Percentiles rank a stretch among this genome's conserved stretches.
Evolutionary conservation across 1,140 invertebrate species (phyloP).

Genomic region (Cydia pomonella): DNA sequence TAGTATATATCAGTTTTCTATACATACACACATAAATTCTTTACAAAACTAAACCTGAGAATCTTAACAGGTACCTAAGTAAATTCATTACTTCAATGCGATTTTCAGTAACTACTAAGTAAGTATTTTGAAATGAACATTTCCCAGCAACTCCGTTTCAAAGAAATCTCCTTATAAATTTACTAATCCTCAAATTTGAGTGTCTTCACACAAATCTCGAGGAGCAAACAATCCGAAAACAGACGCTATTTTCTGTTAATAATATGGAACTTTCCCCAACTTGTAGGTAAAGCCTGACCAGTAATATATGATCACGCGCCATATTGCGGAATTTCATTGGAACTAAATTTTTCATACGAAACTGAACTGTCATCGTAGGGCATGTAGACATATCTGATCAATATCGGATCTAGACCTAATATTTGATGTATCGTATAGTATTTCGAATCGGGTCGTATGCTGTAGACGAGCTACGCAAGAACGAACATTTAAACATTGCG

Average conservation of each 20-base stretch:
- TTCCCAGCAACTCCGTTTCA: not conserved
- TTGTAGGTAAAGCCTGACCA: too few relatives aligned
- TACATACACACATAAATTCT: not conserved
- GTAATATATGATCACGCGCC: too few relatives aligned
- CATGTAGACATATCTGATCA: too few relatives aligned
- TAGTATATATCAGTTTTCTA: not conserved
- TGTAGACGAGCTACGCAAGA: too few relatives aligned
- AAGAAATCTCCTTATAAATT: not conserved
- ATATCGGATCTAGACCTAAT: too few relatives aligned
- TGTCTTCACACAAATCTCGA: not conserved
- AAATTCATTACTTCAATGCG: not conserved
- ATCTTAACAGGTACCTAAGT: not conserved
- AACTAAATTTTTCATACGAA: too few relatives aligned
- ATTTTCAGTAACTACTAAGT: not conserved
- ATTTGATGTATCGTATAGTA: too few relatives aligned
- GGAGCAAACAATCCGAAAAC: not conserved
- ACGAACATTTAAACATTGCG: too few relatives aligned
- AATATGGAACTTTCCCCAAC: not conserved
- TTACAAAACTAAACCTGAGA: not conserved
- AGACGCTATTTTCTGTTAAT: not conserved
- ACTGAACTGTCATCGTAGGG: too few relatives aligned
- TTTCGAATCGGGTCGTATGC: too few relatives aligned
- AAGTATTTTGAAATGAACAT: conserved; percentile 1
- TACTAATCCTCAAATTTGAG: not conserved
- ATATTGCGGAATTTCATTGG: too few relatives aligned